These are phyloP conservation scores for Conus canariensis DNA, from an alignment of 2,888 invertebrate genomes.

Conservation along the genomic window DNA sequence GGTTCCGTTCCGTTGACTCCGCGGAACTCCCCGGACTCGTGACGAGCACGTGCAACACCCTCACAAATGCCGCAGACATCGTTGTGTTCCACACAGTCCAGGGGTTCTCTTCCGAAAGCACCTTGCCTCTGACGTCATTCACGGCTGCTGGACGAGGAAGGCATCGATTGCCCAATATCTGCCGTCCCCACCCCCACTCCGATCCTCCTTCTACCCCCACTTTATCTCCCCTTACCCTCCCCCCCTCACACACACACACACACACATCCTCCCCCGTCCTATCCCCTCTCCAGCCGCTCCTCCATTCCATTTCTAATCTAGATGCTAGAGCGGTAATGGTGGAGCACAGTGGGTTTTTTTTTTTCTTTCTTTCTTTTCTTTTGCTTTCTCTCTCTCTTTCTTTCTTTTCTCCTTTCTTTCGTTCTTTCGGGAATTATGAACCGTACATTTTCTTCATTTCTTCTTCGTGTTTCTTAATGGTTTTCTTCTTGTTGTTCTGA, in stretches of 20 bases:
- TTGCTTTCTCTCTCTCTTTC: background rate
- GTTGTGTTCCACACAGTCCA: background rate
- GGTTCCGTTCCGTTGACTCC: too few species aligned
- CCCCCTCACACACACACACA: background rate
- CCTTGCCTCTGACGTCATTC: background rate
- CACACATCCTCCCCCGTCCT: background rate
- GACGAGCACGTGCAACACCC: too few species aligned
- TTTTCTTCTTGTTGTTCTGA: background rate
- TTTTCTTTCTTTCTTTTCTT: background rate
- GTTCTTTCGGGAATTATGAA: background rate
- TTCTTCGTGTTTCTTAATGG: background rate
- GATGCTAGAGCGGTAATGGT: slow-evolving; percentile 19
- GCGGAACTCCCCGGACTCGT: too few species aligned
- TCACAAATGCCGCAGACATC: background rate
- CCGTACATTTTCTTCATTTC: background rate
- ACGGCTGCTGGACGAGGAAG: background rate
- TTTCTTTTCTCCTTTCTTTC: background rate
- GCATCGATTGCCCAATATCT: slow-evolving; percentile 8
- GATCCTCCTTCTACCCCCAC: background rate
- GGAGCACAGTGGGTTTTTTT: background rate
- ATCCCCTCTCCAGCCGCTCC: background rate
- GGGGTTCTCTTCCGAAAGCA: background rate
- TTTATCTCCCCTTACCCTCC: background rate
- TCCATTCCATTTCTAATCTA: background rate
- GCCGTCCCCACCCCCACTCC: background rate